These are phyloP conservation scores for Fistularia commersonii DNA, from an alignment of 2,797 vertebrate genomes.

Conservation along the genomic window DNA sequence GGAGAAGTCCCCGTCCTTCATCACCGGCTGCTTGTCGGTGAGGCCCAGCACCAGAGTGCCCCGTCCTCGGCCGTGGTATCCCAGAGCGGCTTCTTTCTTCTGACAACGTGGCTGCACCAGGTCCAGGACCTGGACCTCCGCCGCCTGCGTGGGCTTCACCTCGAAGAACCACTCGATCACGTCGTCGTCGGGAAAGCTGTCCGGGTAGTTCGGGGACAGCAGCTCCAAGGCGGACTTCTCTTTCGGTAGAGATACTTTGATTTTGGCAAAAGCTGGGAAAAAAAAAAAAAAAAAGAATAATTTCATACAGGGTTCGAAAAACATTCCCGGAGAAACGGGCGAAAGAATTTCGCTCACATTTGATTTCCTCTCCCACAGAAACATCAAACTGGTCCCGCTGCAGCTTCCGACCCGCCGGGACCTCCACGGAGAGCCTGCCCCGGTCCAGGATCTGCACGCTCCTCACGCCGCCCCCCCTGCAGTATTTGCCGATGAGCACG, in stretches of 20 bases:
- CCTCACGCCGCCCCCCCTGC: conserved; percentile 50
- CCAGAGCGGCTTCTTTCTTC: conserved; percentile 75
- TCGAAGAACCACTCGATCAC: conserved; percentile 83
- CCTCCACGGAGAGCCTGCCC: conserved; percentile 57
- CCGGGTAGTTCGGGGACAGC: conserved; percentile 84
- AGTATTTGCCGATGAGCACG: conserved; percentile 58
- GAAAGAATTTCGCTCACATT: conserved; percentile 42
- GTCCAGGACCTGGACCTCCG: conserved; percentile 71
- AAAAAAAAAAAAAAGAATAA: neutral
- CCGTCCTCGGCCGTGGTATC: conserved; percentile 63
- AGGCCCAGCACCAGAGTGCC: conserved; percentile 17
- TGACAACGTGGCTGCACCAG: conserved; percentile 76
- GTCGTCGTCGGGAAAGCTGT: conserved; percentile 82
- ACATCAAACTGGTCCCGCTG: conserved; percentile 41
- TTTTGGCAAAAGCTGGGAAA: conserved; percentile 77
- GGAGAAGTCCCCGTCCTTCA: conserved; percentile 45
- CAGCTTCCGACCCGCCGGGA: conserved; percentile 57
- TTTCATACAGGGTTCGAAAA: neutral
- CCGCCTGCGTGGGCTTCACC: conserved; percentile 70
- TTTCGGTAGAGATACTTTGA: conserved; percentile 74
- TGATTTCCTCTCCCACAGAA: conserved; percentile 46
- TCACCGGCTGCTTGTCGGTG: conserved; percentile 32
- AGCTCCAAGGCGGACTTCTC: conserved; percentile 71
- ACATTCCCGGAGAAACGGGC: neutral
- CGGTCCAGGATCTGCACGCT: conserved; percentile 37